Conservation (phyloP, 2,113 vertebrate genomes). For the Plectropomus leopardus region DNA sequence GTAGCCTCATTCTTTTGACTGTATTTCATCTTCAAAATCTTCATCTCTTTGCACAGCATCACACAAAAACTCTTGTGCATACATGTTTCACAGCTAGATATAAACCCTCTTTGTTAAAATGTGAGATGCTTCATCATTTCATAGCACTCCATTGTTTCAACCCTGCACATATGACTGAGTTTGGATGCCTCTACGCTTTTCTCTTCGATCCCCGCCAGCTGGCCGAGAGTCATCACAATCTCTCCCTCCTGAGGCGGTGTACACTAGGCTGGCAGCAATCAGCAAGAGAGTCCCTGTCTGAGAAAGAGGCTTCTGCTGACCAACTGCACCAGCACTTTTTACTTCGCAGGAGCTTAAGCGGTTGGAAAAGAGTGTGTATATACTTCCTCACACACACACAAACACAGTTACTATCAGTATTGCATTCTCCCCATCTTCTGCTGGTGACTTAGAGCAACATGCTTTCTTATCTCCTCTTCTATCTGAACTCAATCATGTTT, state of each 20-base stretch:
- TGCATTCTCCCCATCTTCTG: neutral
- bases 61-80: neutral
- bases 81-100: constrained; percentile 8
- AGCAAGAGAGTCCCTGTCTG: constrained; percentile 68
- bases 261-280: constrained; percentile 85
- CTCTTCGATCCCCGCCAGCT: constrained; percentile 82
- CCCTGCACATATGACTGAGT: constrained; percentile 49
- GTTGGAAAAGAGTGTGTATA: constrained; percentile 88
- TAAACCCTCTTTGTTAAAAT: neutral
- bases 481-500: constrained; percentile 18
- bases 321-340: constrained; percentile 80
- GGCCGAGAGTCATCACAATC: constrained; percentile 85
- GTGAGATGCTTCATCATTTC: constrained; percentile 18
- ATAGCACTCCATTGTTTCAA: constrained; percentile 49
- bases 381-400: neutral
- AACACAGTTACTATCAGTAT: neutral
- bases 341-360: constrained; percentile 83
- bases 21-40: constrained; percentile 11
- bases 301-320: constrained; percentile 85
- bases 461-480: constrained; percentile 29
- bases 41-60: neutral
- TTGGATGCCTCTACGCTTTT: constrained; percentile 17
- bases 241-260: constrained; percentile 82
- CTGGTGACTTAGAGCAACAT: constrained; percentile 10
- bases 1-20: neutral